phyloP scores from a whole-genome alignment of 2,797 vertebrate genomes.

The Lindbergichthys nudifrons region DNA sequence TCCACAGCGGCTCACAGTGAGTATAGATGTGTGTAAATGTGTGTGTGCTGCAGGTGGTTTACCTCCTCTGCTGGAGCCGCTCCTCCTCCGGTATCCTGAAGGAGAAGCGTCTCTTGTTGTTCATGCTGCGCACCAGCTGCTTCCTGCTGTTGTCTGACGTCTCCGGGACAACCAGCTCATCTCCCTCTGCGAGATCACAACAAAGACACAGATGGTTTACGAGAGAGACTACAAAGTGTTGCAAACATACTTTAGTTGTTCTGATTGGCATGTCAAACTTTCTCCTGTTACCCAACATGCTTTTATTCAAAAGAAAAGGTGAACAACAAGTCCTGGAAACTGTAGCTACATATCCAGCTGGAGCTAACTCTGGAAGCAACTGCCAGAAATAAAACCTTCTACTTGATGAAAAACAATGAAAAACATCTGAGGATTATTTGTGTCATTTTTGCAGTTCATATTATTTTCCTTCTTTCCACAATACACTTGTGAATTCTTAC shows the following conservation, averaged over 20 bases:
- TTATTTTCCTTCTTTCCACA: neutral
- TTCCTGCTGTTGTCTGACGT: conserved; percentile 98
- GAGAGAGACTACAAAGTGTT: conserved; percentile 10
- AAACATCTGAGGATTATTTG: neutral
- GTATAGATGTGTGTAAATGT: too few species aligned
- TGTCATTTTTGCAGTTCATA: neutral
- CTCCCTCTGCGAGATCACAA: conserved; percentile 89
- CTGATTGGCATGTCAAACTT: neutral
- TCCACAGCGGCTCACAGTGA: too few species aligned
- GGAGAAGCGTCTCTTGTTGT: conserved; percentile 97
- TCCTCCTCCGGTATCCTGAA: conserved; percentile 98
- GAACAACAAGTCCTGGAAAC: neutral
- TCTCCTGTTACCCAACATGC: neutral
- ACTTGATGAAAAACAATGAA: neutral
- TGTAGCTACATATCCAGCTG: neutral
- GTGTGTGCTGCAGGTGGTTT: neutral
- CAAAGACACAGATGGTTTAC: conserved; percentile 28
- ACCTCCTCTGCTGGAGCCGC: conserved; percentile 96
- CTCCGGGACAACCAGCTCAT: conserved; percentile 97
- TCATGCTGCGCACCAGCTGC: conserved; percentile 97
- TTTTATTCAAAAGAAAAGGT: too few species aligned
- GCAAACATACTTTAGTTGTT: neutral
- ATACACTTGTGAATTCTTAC: conserved; percentile 78
- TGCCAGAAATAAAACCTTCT: neutral
- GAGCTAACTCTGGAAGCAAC: neutral